Evolutionary conservation across 30 jellyfish, hydroid and myxozoan genomes (phyloP), one percentile per base, ranked within the genome.

Genomic region (Clytia hemisphaerica): DNA sequence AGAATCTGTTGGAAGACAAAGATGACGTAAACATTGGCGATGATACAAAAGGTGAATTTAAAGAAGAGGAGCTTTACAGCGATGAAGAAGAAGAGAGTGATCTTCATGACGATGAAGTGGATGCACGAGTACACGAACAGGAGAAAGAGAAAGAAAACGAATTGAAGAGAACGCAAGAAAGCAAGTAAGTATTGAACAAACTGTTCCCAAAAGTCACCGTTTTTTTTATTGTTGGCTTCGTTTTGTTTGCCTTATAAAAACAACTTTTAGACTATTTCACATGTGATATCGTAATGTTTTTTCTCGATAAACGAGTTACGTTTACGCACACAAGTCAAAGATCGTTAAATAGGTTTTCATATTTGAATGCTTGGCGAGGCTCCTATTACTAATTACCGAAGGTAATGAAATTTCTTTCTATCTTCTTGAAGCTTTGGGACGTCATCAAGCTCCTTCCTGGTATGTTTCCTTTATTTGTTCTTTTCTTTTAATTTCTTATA

Each of bases 81-180:
- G 77, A 62, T 3, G 71, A 35, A 31, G 92, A 83, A 2, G 73
- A 45, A 27, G 51, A 79, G 18, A 35, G 2, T 22, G 7, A 4
- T 57, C 19, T 22, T 21, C 1, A 57, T 5, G 70, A 57, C 25
- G 42, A 21, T 6, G 70, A 21, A n/a, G 30, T 22, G 7, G 70
- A 57, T n/a, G n/a, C n/a, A 6, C 32, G 46, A 24, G 62, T 28
- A 31, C 61, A 58, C 9, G 67, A 49, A 25, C 62, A 46, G 4
- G 86, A 47, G 15, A 64, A 76, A 10, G 90, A 77, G 28, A 81
- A 77, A 25, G 90, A 77, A 29, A 71, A 51, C n/a, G 51, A 80
- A 0, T 65, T 40, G 40, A 81, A 77, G 58, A 81, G 69, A 58
- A 25, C 92, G 12, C 83, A 78, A 46, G 92, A 78, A 29, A 47